Evolutionary conservation across 2,797 vertebrate species (phyloP).

Genomic region (Adrianichthys oophorus): DNA sequence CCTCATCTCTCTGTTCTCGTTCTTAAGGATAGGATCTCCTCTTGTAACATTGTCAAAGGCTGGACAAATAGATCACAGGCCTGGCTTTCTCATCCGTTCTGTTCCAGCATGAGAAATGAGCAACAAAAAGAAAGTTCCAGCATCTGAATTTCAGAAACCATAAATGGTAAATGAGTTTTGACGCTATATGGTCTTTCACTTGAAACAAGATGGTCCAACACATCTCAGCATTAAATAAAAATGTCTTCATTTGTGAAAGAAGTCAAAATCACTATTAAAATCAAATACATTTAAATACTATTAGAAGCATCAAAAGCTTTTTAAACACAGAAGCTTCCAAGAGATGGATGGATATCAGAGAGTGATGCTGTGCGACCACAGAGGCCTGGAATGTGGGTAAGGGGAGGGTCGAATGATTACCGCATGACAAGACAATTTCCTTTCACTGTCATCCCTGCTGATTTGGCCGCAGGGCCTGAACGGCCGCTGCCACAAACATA

Average conservation of each 20-base stretch:
- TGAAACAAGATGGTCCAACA: no score
- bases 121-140: slow-evolving; percentile 31
- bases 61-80: slow-evolving; percentile 44
- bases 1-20: slow-evolving; percentile 47
- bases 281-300: no score
- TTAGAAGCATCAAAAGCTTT: neutral
- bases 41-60: slow-evolving; percentile 48
- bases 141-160: slow-evolving; percentile 11
- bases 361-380: slow-evolving; percentile 4
- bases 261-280: no score
- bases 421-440: slow-evolving; percentile 64
- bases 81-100: slow-evolving; percentile 16
- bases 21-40: slow-evolving; percentile 42
- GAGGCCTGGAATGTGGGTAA: slow-evolving; percentile 25
- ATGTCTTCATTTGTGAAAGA: no score
- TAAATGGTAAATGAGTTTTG: slow-evolving; percentile 34
- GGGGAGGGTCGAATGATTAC: slow-evolving; percentile 38
- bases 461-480: slow-evolving; percentile 45
- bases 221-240: no score
- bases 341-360: slow-evolving; percentile 17
- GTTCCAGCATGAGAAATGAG: slow-evolving; percentile 25
- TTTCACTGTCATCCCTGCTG: slow-evolving; percentile 48
- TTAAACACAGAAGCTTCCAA: neutral
- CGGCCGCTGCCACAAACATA: slow-evolving; percentile 52
- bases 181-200: no score